Evolutionary conservation across 2,888 invertebrate species (phyloP), one percentile per base, ranked within the genome.

Genomic region (Galeruca laticollis): DNA sequence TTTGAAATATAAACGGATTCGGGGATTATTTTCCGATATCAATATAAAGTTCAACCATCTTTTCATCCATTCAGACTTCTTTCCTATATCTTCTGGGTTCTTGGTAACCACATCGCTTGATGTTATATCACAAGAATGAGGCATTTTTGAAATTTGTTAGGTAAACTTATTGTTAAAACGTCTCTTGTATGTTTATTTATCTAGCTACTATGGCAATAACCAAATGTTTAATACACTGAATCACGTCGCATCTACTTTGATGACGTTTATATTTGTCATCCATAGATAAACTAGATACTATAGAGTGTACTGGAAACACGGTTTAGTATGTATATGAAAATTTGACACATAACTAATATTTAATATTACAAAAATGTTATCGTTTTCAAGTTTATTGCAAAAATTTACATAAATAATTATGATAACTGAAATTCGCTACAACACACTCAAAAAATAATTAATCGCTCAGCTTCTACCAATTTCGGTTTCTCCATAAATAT

Each of bases 1-100:
- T 69, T 71, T 70, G 64, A 75, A 79, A 47, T 70, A 75, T 54
- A 67, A 33, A 2, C 54, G 20, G 18, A n/a, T 56, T 0, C 60
- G 47, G 2, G 69, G 69, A 54, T 61, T 56, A 1, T 31, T 26
- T 10, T 15, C 40, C 2, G 69, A 66, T 35, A 69, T 60, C 40
- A 64, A 11, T 43, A 60, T 37, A 9, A 31, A 15, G 6, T 26
- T 21, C 18, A 56, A 33, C 15, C 31, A 31, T 15, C 20, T 33
- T 15, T 31, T 10, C 31, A 2, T 56, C 31, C 13, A 18, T n/a
- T 33, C 9, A 15, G 56, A 31, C 6, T 15, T 18, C 8, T 47
- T 18, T 47, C 18, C 18, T 2, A 47, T 1, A 15, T 47, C 18
- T 15, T 18, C 18, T 47, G 15, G 15, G 2, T 18, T 18, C 47